A percentile compares a stretch with the other conserved stretches of the same genome.
Conservation (phyloP, 1,140 invertebrate species). For the Trichoplusia ni region DNA sequence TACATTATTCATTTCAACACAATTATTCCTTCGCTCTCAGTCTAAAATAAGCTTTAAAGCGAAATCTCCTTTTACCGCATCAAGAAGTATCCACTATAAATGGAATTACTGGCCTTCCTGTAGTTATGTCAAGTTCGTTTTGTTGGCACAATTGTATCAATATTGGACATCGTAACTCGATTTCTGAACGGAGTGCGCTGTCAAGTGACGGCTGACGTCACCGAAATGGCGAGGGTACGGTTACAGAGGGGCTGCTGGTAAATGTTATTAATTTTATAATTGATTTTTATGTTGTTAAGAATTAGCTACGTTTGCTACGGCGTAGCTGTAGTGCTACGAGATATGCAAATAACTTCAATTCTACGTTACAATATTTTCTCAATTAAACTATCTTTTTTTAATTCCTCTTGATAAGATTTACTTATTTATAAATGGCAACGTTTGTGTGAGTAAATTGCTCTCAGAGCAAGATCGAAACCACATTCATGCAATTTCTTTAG, state of each 20-base stretch:
- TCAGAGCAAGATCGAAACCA: no score
- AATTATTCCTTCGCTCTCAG: no score
- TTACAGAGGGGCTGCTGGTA: background rate
- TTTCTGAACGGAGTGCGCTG: conserved; percentile 61
- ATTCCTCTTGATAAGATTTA: no score
- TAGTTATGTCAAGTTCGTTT: conserved; percentile 64
- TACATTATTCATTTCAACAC: no score
- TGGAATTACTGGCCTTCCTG: conserved; percentile 60
- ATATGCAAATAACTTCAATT: no score
- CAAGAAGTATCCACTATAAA: conserved; percentile 46
- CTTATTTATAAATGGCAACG: no score
- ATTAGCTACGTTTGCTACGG: no score
- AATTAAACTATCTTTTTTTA: no score
- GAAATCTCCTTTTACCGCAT: background rate
- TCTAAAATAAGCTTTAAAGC: background rate
- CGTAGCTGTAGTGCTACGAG: no score
- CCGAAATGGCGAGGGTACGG: conserved; percentile 21
- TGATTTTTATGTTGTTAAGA: background rate
- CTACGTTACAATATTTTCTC: no score
- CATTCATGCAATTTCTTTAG: no score
- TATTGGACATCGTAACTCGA: conserved; percentile 74
- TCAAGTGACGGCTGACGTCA: conserved; percentile 46
- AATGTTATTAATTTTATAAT: background rate
- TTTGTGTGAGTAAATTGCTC: no score
- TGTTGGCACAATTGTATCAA: conserved; percentile 74